A percentile compares a stretch with the other conserved stretches of the same genome.
Evolutionary conservation across 1,140 invertebrate genomes (phyloP).

Genomic region (Drosophila ercepeae): DNA sequence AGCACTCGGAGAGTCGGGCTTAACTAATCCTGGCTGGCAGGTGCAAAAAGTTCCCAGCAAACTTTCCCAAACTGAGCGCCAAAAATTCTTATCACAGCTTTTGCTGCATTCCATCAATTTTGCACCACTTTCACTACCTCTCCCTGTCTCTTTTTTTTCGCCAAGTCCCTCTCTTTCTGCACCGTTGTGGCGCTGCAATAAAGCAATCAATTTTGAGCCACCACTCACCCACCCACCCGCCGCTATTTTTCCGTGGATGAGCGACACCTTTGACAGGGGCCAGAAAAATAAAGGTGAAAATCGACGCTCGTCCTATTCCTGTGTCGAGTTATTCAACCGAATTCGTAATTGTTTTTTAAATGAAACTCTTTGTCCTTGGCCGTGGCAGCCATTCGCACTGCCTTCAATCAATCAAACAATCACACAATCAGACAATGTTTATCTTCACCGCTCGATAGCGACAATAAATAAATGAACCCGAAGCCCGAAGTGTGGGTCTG

Average conservation of each 20-base stretch:
- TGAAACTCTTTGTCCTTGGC: slow-evolving; percentile 62
- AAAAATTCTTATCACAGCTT: slow-evolving; percentile 66
- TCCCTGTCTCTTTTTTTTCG: neutral
- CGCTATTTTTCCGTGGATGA: slow-evolving; percentile 28
- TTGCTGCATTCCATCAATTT: slow-evolving; percentile 66
- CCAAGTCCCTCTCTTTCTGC: slow-evolving; percentile 1
- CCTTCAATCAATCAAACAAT: slow-evolving; percentile 21
- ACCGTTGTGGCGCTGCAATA: slow-evolving; percentile 48
- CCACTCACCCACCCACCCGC: neutral
- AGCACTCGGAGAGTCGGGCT: slow-evolving; percentile 3
- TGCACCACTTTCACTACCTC: slow-evolving; percentile 26
- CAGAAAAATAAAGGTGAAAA: slow-evolving; percentile 30
- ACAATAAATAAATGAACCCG: slow-evolving; percentile 62
- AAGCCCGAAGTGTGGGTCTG: slow-evolving; percentile 16
- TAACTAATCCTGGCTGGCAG: slow-evolving; percentile 44
- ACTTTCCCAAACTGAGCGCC: slow-evolving; percentile 61
- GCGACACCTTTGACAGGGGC: slow-evolving; percentile 71
- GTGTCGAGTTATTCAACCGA: slow-evolving; percentile 43
- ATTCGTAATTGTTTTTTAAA: slow-evolving; percentile 72
- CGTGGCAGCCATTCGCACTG: slow-evolving; percentile 5
- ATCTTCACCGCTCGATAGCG: slow-evolving; percentile 43
- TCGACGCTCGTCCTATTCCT: slow-evolving; percentile 7
- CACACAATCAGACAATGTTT: slow-evolving; percentile 48
- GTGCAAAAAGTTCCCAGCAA: slow-evolving; percentile 46
- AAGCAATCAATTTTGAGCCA: slow-evolving; percentile 75